Evolutionary conservation across 2,888 invertebrate species (phyloP).

Genomic region (Metallyticus violacea): DNA sequence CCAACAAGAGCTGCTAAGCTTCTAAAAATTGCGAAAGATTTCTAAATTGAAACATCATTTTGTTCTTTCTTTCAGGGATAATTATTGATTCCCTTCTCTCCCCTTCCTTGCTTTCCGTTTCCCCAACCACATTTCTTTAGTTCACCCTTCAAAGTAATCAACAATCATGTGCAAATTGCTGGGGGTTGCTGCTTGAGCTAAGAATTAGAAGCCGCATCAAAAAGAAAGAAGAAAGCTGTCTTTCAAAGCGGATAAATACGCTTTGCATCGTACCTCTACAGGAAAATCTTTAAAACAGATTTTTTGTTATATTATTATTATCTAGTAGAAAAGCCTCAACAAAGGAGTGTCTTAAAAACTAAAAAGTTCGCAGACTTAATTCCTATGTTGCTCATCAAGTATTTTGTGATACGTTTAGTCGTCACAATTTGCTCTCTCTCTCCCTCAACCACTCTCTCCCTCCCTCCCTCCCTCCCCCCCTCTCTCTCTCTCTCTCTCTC

Average conservation of each 20-base stretch:
- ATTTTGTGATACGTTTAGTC: no score
- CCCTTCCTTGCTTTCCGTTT: neutral
- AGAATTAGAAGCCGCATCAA: neutral
- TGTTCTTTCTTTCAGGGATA: slow-evolving; percentile 20
- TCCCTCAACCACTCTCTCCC: no score
- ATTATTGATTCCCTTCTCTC: slow-evolving; percentile 18
- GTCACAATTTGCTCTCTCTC: no score
- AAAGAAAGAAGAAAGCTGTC: neutral
- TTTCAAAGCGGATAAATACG: neutral
- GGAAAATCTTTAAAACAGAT: neutral
- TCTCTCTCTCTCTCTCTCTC: neutral
- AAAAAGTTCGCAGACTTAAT: no score
- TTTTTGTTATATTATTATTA: neutral
- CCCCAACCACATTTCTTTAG: neutral
- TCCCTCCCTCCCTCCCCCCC: no score
- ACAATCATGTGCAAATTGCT: neutral
- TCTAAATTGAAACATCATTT: slow-evolving; percentile 27
- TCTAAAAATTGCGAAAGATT: slow-evolving; percentile 25
- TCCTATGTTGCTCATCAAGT: no score
- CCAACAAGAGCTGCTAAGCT: slow-evolving; percentile 2
- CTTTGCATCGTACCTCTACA: neutral
- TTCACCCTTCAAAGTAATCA: neutral
- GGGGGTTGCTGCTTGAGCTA: neutral
- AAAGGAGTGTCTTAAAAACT: no score
- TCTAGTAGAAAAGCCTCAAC: neutral